These are phyloP conservation scores for Ephestia elutella DNA, from an alignment of 1,140 invertebrate species.

Conservation along the genomic window DNA sequence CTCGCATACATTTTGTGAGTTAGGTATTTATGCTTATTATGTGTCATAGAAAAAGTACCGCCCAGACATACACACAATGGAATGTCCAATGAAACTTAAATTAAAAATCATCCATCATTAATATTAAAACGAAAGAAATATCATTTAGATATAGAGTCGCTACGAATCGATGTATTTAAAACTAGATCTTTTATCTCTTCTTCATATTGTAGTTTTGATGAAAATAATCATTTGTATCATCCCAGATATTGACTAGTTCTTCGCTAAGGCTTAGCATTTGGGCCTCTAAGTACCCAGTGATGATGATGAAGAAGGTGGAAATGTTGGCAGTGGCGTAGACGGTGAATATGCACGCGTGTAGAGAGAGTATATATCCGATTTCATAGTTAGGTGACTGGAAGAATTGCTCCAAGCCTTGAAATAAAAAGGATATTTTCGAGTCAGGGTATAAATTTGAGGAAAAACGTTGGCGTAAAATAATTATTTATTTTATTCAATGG, in stretches of 20 bases:
- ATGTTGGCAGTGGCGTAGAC: slow-evolving; percentile 30
- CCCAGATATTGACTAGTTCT: slow-evolving; percentile 37
- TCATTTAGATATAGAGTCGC: slow-evolving; percentile 29
- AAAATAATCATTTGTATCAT: slow-evolving; percentile 28
- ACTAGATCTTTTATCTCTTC: slow-evolving; percentile 3
- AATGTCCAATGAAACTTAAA: no score
- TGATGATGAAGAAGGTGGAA: slow-evolving; percentile 37
- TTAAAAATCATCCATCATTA: no score
- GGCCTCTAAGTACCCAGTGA: slow-evolving; percentile 45
- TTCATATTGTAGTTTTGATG: background rate
- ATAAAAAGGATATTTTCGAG: no score
- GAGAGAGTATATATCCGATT: slow-evolving; percentile 24
- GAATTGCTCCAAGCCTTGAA: slow-evolving; percentile 46
- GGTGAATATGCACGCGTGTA: slow-evolving; percentile 19
- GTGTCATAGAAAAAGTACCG: no score
- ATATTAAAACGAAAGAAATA: slow-evolving; percentile 29
- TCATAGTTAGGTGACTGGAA: slow-evolving; percentile 45
- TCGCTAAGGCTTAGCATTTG: slow-evolving; percentile 40
- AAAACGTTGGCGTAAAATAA: no score
- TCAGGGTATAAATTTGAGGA: no score
- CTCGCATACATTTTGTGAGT: no score
- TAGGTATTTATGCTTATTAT: no score
- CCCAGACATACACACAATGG: no score
- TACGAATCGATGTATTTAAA: slow-evolving; percentile 34
- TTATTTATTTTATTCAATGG: no score